These are phyloP conservation scores for Phymorhynchus buccinoides DNA, from an alignment of 1,140 invertebrate species.

Conservation along the genomic window DNA sequence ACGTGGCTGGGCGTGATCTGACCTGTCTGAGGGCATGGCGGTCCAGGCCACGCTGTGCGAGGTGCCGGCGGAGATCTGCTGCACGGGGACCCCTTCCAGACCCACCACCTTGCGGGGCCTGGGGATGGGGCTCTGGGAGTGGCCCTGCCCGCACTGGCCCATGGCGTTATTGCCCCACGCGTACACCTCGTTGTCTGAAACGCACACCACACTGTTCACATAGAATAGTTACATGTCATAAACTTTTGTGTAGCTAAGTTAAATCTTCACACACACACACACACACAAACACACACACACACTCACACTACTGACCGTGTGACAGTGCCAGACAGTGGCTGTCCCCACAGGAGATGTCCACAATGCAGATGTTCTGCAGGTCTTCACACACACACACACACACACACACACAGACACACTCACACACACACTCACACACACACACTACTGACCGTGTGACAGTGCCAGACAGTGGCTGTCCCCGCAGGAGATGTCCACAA, in stretches of 20 bases:
- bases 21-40: constrained; percentile 75
- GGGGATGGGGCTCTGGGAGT: constrained; percentile 68
- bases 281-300: no score
- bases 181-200: constrained; percentile 70
- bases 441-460: constrained; percentile 72
- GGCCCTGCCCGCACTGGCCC: constrained; percentile 76
- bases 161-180: constrained; percentile 73
- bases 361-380: constrained; percentile 63
- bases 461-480: constrained; percentile 71
- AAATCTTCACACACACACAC: no score
- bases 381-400: no score
- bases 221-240: neutral
- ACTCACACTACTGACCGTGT: constrained; percentile 75
- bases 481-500: constrained; percentile 71
- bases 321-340: constrained; percentile 70
- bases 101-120: constrained; percentile 69
- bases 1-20: no score
- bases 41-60: constrained; percentile 72
- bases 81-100: constrained; percentile 64
- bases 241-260: no score
- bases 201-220: constrained; percentile 6
- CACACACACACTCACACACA: no score
- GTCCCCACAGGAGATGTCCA: constrained; percentile 71
- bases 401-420: no score
- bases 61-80: constrained; percentile 72